These are phyloP conservation scores for Turritopsis rubra DNA, from an alignment of 30 jellyfish, hydroid and myxozoan species.

Conservation along the genomic window DNA sequence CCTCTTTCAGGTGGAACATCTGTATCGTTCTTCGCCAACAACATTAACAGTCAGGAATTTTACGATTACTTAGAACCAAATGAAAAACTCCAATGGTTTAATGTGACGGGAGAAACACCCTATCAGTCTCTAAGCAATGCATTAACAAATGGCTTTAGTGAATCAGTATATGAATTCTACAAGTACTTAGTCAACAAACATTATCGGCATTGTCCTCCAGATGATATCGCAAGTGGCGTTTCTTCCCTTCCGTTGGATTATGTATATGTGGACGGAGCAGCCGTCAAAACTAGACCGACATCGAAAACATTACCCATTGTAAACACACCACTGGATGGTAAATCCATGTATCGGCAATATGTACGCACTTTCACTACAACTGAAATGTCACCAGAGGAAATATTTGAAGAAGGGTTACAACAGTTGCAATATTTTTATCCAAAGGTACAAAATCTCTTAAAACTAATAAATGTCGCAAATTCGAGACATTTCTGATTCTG, in stretches of 20 bases:
- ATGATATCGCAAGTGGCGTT: slow-evolving; percentile 76
- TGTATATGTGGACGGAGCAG: slow-evolving; percentile 58
- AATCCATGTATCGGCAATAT: slow-evolving; percentile 47
- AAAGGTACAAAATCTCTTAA: too few relatives aligned
- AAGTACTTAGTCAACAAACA: slow-evolving; percentile 58
- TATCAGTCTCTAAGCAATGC: slow-evolving; percentile 46
- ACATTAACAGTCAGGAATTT: slow-evolving; percentile 8
- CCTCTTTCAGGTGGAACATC: not conserved
- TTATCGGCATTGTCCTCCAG: slow-evolving; percentile 76
- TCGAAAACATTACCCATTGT: slow-evolving; percentile 74
- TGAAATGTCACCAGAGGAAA: slow-evolving; percentile 65
- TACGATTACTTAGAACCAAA: not conserved
- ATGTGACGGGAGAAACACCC: slow-evolving; percentile 9
- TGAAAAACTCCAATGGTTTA: slow-evolving; percentile 37
- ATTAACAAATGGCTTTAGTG: slow-evolving; percentile 63
- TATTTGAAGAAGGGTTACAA: slow-evolving; percentile 55
- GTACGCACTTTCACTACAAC: slow-evolving; percentile 59
- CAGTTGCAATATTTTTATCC: slow-evolving; percentile 66
- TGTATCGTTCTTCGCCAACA: not conserved
- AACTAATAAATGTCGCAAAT: too few relatives aligned
- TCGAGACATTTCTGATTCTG: not conserved
- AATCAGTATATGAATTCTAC: slow-evolving; percentile 48
- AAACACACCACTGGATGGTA: slow-evolving; percentile 56
- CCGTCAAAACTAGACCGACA: slow-evolving; percentile 46
- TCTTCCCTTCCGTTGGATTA: slow-evolving; percentile 78